Evolutionary conservation across 1,140 invertebrate genomes (phyloP).

Genomic region (Cydia fagiglandana): DNA sequence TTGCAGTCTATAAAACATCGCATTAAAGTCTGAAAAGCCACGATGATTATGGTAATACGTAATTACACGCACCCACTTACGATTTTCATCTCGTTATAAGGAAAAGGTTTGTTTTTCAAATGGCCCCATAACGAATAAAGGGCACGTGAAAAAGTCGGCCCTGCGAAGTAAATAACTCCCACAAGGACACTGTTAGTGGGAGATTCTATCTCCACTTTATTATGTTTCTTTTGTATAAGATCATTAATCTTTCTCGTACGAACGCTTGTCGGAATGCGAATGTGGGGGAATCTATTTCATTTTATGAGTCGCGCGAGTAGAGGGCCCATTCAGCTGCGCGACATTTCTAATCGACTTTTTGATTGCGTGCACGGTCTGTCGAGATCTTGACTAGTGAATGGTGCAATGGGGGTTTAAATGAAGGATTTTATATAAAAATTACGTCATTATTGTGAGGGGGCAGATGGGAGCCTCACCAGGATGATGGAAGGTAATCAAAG

Average conservation of each 20-base stretch:
- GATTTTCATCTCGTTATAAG: conserved; percentile 29
- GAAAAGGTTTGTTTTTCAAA: conserved; percentile 44
- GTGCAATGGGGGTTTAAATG: conserved; percentile 36
- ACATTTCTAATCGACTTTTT: conserved; percentile 79
- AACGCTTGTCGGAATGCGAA: conserved; percentile 79
- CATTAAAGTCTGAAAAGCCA: conserved; percentile 3
- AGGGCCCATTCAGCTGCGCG: conserved; percentile 73
- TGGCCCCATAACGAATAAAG: conserved; percentile 61
- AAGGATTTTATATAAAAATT: background rate
- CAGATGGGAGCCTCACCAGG: no score
- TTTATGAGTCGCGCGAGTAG: conserved; percentile 76
- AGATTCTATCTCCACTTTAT: conserved; percentile 79
- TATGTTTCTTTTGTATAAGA: conserved; percentile 77
- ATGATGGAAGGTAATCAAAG: no score
- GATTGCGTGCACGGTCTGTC: conserved; percentile 69
- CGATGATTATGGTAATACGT: conserved; percentile 12
- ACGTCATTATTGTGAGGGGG: no score
- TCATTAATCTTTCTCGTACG: conserved; percentile 79
- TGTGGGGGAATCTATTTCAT: conserved; percentile 79
- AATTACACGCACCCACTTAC: conserved; percentile 20
- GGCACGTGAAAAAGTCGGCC: conserved; percentile 70
- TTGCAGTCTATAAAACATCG: conserved; percentile 33
- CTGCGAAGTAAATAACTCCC: conserved; percentile 74
- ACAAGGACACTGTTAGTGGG: conserved; percentile 77
- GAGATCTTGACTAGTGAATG: conserved; percentile 56